These are phyloP conservation scores for Synanthedon myopaeformis DNA, from an alignment of 2,888 invertebrate species.

Conservation along the genomic window DNA sequence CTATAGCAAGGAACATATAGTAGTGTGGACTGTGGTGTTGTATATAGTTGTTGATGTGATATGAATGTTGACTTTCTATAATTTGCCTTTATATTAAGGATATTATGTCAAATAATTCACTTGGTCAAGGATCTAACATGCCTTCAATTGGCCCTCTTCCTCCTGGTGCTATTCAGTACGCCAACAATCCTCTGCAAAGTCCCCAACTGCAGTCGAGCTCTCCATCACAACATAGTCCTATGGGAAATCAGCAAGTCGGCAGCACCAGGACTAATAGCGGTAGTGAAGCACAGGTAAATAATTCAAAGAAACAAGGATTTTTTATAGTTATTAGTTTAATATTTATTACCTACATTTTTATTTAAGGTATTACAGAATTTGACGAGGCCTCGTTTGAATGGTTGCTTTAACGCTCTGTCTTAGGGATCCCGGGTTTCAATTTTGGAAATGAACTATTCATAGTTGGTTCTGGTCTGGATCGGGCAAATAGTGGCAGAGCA, in stretches of 20 bases:
- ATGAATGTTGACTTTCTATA: no score
- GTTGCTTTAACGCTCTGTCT: no score
- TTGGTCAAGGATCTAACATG: conserved; percentile 28
- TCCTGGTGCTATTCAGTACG: conserved; percentile 48
- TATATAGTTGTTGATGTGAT: no score
- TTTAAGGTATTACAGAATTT: no score
- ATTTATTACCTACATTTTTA: neutral
- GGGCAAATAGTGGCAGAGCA: no score
- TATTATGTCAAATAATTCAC: conserved; percentile 24
- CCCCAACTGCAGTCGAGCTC: conserved; percentile 49
- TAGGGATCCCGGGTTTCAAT: no score
- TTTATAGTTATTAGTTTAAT: neutral
- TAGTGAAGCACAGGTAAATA: conserved; percentile 42
- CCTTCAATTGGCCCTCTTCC: conserved; percentile 42
- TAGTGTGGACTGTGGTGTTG: no score
- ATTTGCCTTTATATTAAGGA: neutral
- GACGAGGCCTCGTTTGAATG: no score
- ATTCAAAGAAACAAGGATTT: no score
- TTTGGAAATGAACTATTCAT: no score
- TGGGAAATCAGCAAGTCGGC: conserved; percentile 44
- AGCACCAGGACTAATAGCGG: conserved; percentile 37
- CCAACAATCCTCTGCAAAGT: conserved; percentile 51
- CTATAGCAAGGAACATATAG: no score
- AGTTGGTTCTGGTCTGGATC: no score
- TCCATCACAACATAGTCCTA: conserved; percentile 61